Percentiles rank a stretch among this genome's conserved stretches.
Conservation (phyloP, 2,888 invertebrate genomes). For the Poecilus cupreus region DNA sequence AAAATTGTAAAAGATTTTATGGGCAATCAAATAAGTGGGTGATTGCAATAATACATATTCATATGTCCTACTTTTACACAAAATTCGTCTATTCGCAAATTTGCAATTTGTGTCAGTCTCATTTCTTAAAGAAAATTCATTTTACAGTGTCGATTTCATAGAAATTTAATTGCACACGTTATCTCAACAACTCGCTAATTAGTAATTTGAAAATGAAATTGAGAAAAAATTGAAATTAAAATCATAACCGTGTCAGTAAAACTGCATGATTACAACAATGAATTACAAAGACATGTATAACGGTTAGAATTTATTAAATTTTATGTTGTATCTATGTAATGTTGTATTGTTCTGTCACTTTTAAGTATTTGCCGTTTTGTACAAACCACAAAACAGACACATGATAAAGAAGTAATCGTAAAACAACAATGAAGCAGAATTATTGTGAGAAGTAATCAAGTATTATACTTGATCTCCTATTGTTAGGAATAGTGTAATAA, state of each 20-base stretch:
- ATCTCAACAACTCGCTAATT: background rate
- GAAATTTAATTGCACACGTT: too few species aligned
- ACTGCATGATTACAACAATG: background rate
- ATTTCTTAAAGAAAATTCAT: background rate
- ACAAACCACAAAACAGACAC: too few species aligned
- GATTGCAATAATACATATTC: constrained; percentile 13
- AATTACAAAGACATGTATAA: background rate
- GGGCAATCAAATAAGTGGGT: background rate
- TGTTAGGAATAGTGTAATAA: too few species aligned
- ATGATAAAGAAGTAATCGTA: too few species aligned
- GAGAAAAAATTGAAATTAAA: background rate
- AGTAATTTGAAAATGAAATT: background rate
- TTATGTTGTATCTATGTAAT: background rate
- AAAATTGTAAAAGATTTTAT: too few species aligned
- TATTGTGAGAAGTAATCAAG: too few species aligned
- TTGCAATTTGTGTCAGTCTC: background rate
- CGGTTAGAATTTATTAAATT: background rate
- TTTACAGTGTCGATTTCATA: background rate
- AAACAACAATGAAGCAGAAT: too few species aligned
- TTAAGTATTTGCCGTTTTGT: too few species aligned
- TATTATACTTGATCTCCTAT: too few species aligned
- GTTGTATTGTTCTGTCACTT: background rate
- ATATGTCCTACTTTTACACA: constrained; percentile 1
- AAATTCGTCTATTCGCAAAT: background rate
- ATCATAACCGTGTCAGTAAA: background rate